These are phyloP conservation scores for Virgularia gustaviana DNA, from an alignment of 92 coral and sea anemone species.

Conservation along the genomic window DNA sequence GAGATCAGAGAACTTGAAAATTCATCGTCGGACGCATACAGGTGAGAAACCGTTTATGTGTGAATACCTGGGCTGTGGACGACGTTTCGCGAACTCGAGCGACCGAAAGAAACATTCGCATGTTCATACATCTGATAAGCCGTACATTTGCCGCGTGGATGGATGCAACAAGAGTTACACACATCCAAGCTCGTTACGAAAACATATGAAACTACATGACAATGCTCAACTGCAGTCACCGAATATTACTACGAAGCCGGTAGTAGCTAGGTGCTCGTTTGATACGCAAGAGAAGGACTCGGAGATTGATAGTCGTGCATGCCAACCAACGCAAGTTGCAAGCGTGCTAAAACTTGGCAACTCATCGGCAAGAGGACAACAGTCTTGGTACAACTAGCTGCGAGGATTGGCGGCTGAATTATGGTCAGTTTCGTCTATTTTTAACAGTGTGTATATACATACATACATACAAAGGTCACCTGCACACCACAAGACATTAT, in stretches of 20 bases:
- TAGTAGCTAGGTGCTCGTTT: background rate
- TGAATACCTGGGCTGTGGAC: conserved; percentile 95
- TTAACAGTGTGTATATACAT: background rate
- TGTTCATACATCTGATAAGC: conserved; percentile 98
- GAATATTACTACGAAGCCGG: background rate
- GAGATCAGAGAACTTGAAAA: conserved; percentile 96
- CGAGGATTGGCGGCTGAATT: background rate
- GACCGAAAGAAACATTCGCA: conserved; percentile 98
- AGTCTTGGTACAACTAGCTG: conserved; percentile 10
- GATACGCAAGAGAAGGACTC: conserved; percentile 6
- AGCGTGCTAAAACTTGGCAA: conserved; percentile 1
- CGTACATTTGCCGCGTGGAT: conserved; percentile 92
- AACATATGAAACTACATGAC: conserved; percentile 99
- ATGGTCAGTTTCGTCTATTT: background rate
- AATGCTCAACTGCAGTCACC: conserved; percentile 3
- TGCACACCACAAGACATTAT: background rate
- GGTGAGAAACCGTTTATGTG: conserved; percentile 97
- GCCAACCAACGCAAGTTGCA: background rate
- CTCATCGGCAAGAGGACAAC: background rate
- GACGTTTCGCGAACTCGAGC: conserved; percentile 98
- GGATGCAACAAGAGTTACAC: conserved; percentile 99
- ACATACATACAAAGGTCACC: background rate
- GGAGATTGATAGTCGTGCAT: background rate
- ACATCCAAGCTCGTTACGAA: conserved; percentile 95
- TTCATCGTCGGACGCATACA: conserved; percentile 94